Base-by-base conservation (phyloP, 2,888 invertebrate genomes). In the Gandaritis pyraliata region DNA sequence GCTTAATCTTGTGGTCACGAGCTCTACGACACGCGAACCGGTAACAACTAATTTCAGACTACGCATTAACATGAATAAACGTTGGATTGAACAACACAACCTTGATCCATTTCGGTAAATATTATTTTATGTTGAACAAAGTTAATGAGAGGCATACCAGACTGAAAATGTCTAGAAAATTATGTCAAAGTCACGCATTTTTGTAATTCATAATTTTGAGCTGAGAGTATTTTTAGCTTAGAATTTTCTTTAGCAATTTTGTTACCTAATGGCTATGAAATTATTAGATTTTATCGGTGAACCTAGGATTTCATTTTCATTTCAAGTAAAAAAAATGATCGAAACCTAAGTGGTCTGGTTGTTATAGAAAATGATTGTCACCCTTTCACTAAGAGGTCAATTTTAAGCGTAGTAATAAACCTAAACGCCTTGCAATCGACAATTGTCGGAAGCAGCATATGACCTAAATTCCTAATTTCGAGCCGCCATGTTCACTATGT, bases 11-110 rank as follows among this genome's bases (percentile, higher is more conserved):
- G 69, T 71, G 78, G 80, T 76, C 82, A 80, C 82, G 82, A 75
- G 66, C 73, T 65, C 58, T 64, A 70, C 67, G 65, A 64, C 89
- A 90, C 88, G 90, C 89, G 76, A 88, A 72, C 75, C 83, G 85
- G 87, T 87, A 86, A 84, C 76, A 73, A 74, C 75, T 78, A 75
- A 85, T 85, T 86, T 83, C 77, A 78, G 83, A 78, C 75, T 82
- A 83, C 84, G 87, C 86, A 83, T 86, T 85, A 81, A 81, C 81
- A 80, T 86, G 83, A 59, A 30, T 45, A 47, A 47, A 48, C 33
- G 30, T 48, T 48, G 30, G 30, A 80, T 77, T 77, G 72, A 74
- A 75, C 62, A 66, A 70, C 63, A 60, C 68, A 56, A 80, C 88
- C 89, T 90, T 90, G 89, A 78, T 81, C 88, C 75, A 83, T 72